Percentiles rank a stretch among this genome's conserved stretches.
Conservation (phyloP, 2,113 vertebrate species). For the Odocoileus virginianus region DNA sequence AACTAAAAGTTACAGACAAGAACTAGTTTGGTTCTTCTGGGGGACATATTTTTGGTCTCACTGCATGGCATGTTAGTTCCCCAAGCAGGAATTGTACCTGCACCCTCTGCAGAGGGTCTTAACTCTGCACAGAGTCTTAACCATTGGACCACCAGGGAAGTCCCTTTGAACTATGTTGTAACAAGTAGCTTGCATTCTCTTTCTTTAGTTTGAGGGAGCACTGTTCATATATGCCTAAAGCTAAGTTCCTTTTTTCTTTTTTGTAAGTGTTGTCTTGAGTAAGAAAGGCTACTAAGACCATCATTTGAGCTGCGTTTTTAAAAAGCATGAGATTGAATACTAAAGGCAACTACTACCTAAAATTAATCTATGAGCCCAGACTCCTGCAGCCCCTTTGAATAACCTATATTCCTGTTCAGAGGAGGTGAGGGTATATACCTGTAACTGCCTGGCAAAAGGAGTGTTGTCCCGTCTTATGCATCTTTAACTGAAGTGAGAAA, state of each 20-base stretch:
- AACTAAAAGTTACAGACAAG: not conserved
- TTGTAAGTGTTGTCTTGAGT: not conserved
- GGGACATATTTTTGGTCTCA: not conserved
- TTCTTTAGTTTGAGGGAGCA: not conserved
- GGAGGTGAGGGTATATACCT: not conserved
- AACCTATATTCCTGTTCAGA: constrained; percentile 22
- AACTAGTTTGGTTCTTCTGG: not conserved
- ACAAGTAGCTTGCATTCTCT: not conserved
- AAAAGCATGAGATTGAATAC: constrained; percentile 40
- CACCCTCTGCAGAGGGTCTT: not conserved
- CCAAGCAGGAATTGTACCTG: not conserved
- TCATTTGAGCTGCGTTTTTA: not conserved
- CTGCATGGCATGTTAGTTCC: not conserved
- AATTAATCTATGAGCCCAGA: not conserved
- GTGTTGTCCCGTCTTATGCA: not conserved
- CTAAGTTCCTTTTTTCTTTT: not conserved
- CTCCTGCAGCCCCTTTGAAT: constrained; percentile 18
- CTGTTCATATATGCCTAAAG: not conserved
- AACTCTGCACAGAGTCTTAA: not conserved
- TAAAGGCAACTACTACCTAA: constrained; percentile 27
- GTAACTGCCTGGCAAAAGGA: not conserved
- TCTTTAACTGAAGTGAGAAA: not conserved
- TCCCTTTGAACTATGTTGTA: not conserved
- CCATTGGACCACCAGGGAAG: not conserved
- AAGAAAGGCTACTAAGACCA: not conserved